Evolutionary conservation across 2,888 invertebrate genomes (phyloP).

Genomic region (Drosophila demipolita): DNA sequence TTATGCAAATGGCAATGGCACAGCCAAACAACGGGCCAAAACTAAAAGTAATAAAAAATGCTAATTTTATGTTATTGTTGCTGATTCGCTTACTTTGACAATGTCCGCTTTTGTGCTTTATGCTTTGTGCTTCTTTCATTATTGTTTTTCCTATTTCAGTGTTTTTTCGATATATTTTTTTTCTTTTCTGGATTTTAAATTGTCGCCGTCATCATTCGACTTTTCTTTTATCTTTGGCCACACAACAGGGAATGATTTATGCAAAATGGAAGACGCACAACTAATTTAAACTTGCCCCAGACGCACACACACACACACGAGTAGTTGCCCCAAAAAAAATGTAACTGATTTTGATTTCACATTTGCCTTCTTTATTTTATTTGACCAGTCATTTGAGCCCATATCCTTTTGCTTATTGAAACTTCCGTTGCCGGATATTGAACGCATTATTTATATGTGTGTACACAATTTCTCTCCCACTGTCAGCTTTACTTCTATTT

Average conservation of each 20-base stretch:
- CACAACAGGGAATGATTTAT: slow-evolving; percentile 79
- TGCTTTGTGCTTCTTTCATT: slow-evolving; percentile 33
- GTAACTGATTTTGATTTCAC: slow-evolving; percentile 19
- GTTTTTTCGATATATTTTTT: slow-evolving; percentile 19
- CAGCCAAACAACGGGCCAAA: slow-evolving; percentile 42
- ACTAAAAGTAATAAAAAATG: slow-evolving; percentile 81
- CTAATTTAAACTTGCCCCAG: slow-evolving; percentile 69
- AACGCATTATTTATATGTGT: slow-evolving; percentile 55
- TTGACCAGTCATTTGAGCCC: slow-evolving; percentile 69
- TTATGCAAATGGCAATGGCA: slow-evolving; percentile 66
- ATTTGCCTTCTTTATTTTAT: slow-evolving; percentile 36
- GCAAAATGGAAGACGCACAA: slow-evolving; percentile 68
- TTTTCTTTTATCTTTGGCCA: slow-evolving; percentile 66
- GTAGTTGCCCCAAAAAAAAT: slow-evolving; percentile 37
- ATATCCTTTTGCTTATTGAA: slow-evolving; percentile 73
- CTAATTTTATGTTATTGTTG: slow-evolving; percentile 79
- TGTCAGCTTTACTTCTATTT: background rate
- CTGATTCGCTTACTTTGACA: slow-evolving; percentile 55
- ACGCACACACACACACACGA: slow-evolving; percentile 26
- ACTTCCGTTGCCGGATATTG: slow-evolving; percentile 72
- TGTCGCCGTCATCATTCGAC: slow-evolving; percentile 52
- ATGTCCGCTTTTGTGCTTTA: slow-evolving; percentile 44
- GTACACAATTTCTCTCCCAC: background rate
- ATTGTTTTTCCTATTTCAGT: slow-evolving; percentile 16
- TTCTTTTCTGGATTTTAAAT: slow-evolving; percentile 35